These are phyloP conservation scores for Sipha flava DNA, from an alignment of 1,140 invertebrate genomes.

Conservation along the genomic window DNA sequence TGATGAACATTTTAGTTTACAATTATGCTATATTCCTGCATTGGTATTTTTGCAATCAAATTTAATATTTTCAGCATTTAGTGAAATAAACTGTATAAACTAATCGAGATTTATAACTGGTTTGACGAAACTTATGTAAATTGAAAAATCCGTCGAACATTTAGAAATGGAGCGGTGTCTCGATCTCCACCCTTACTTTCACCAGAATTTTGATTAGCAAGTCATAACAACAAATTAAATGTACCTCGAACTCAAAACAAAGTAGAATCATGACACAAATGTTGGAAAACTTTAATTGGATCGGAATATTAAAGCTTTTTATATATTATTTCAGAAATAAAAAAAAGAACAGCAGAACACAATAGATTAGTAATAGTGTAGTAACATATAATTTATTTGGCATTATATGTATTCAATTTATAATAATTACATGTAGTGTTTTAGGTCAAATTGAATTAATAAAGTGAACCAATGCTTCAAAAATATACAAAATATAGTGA, in stretches of 20 bases:
- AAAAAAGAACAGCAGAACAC: background rate
- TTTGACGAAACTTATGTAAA: too few relatives aligned
- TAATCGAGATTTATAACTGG: too few relatives aligned
- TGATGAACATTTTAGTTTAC: too few relatives aligned
- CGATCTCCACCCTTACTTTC: background rate
- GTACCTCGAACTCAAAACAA: background rate
- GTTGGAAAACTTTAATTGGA: background rate
- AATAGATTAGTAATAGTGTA: background rate
- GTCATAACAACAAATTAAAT: background rate
- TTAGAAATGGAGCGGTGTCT: background rate
- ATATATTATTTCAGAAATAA: background rate
- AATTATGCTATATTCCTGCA: too few relatives aligned
- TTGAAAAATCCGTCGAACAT: background rate
- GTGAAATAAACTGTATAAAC: too few relatives aligned
- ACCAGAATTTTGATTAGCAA: background rate
- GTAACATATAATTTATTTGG: background rate
- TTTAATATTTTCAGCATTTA: too few relatives aligned
- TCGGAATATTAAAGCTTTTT: background rate
- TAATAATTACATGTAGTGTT: background rate
- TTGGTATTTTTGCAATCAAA: too few relatives aligned
- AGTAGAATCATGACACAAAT: background rate
- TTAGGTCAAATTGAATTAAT: background rate
- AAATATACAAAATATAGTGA: too few relatives aligned
- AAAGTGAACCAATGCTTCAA: background rate
- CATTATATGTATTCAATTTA: background rate